These are phyloP conservation scores for Pherbina coryleti DNA, from an alignment of 2,888 invertebrate species.

Conservation along the genomic window DNA sequence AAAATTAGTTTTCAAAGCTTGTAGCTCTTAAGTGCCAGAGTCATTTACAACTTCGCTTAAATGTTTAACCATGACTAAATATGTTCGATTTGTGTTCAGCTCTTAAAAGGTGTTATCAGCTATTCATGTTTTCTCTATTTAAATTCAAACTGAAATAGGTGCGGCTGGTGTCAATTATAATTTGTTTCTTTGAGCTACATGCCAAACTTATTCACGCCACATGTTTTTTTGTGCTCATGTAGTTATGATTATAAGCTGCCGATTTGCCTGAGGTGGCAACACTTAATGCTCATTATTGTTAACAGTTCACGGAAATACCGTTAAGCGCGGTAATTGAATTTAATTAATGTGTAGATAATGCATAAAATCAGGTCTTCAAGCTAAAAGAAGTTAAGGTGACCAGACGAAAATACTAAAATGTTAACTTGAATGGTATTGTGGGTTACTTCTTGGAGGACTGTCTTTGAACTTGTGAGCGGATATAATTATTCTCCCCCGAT, in stretches of 20 bases:
- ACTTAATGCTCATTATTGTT: background rate
- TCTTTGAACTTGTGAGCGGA: no score
- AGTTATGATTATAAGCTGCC: slow-evolving; percentile 1
- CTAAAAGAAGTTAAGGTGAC: background rate
- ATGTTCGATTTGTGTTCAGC: no score
- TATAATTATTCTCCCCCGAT: no score
- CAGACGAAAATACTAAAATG: no score
- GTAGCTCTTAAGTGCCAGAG: no score
- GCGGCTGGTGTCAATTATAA: background rate
- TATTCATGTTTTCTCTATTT: no score
- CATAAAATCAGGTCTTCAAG: background rate
- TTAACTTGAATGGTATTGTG: no score
- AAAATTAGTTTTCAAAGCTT: background rate
- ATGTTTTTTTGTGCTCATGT: background rate
- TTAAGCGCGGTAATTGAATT: background rate
- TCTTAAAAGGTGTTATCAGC: no score
- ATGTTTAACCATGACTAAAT: no score
- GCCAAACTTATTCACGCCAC: background rate
- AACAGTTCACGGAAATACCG: background rate
- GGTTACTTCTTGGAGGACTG: no score
- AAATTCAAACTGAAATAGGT: no score
- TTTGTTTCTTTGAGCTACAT: background rate
- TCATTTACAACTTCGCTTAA: no score
- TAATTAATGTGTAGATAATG: background rate
- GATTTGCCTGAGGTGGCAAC: slow-evolving; percentile 3